phyloP scores from a whole-genome alignment of 2,797 vertebrate species.

The Botia almorhae region DNA sequence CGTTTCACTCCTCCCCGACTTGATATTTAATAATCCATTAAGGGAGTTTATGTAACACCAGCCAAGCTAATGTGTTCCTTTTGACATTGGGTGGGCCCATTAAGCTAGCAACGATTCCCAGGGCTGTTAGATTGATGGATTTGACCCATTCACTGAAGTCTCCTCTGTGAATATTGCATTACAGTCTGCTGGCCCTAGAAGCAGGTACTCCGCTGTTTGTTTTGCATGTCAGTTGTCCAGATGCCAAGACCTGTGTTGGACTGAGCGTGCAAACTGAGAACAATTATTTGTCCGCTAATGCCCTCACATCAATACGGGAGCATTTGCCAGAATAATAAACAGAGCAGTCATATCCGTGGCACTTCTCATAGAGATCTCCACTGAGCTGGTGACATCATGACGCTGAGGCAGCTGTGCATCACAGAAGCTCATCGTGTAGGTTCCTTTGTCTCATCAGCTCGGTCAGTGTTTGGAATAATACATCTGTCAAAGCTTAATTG shows the following conservation, averaged over 20 bases:
- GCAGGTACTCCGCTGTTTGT: constrained; percentile 53
- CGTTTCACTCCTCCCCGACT: constrained; percentile 33
- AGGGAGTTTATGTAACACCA: constrained; percentile 58
- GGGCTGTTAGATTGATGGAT: constrained; percentile 63
- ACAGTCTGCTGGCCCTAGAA: constrained; percentile 53
- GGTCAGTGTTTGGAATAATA: constrained; percentile 45
- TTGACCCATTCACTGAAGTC: constrained; percentile 50
- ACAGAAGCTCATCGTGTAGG: constrained; percentile 17
- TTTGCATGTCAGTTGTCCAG: constrained; percentile 48
- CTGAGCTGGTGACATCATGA: constrained; percentile 55
- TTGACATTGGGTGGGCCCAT: constrained; percentile 65
- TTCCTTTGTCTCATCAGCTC: constrained; percentile 41
- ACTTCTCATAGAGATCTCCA: constrained; percentile 40
- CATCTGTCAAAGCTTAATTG: constrained; percentile 54
- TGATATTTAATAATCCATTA: constrained; percentile 62
- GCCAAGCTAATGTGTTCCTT: constrained; percentile 60
- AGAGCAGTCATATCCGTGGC: constrained; percentile 54
- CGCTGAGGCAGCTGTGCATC: constrained; percentile 18
- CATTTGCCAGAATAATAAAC: constrained; percentile 62
- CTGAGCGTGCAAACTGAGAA: constrained; percentile 51
- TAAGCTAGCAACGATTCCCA: constrained; percentile 54
- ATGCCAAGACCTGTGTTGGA: constrained; percentile 49
- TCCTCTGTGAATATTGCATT: constrained; percentile 64
- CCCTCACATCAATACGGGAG: constrained; percentile 48
- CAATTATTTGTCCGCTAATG: constrained; percentile 64